phyloP scores from a whole-genome alignment of 2,113 vertebrate genomes.

The Chaenogobius annularis region DNA sequence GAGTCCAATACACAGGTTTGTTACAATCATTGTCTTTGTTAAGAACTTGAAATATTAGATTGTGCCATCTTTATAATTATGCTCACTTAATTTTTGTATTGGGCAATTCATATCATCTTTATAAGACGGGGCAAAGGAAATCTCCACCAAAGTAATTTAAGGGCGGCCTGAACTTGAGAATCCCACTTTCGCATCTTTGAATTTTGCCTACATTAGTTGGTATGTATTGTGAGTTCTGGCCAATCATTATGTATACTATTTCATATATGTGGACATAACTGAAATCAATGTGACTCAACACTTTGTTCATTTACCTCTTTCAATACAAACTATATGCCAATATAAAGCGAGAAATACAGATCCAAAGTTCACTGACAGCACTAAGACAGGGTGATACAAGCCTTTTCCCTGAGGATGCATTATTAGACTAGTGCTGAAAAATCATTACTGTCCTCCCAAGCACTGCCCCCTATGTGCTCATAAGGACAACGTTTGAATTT shows the following conservation, averaged over 20 bases:
- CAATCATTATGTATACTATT: too few relatives aligned
- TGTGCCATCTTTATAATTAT: background rate
- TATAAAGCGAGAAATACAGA: background rate
- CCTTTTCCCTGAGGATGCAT: background rate
- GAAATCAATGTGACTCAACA: background rate
- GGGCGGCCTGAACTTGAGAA: background rate
- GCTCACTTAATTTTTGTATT: background rate
- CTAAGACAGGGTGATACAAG: background rate
- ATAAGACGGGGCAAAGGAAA: background rate
- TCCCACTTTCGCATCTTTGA: background rate
- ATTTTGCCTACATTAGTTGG: background rate
- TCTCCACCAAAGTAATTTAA: background rate
- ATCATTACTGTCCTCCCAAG: background rate
- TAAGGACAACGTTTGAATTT: conserved; percentile 10
- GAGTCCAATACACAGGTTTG: background rate
- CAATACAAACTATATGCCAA: background rate
- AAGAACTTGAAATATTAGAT: background rate
- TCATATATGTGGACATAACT: background rate
- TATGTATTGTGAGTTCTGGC: too few relatives aligned
- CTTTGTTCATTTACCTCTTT: background rate
- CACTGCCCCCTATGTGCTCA: background rate
- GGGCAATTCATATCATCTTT: background rate
- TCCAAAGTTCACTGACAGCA: background rate
- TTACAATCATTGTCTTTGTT: background rate
- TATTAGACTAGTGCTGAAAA: background rate